Evolutionary conservation across 2,113 vertebrate species (phyloP).

Genomic region (Erythrolamprus reginae): DNA sequence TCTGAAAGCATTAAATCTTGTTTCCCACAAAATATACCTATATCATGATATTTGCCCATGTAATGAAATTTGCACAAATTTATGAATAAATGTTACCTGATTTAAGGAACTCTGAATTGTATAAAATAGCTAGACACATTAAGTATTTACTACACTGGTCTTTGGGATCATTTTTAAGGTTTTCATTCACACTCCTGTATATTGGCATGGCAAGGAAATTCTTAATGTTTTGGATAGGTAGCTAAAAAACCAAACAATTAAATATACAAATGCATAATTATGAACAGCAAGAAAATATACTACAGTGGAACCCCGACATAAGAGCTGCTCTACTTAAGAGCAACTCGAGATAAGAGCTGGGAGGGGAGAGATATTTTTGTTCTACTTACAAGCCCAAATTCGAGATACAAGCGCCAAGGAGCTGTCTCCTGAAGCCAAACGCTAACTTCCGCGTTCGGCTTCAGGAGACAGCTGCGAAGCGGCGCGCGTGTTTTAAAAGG

Average conservation of each 20-base stretch:
- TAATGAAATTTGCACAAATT: neutral
- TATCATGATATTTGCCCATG: neutral
- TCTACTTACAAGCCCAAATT: too few relatives aligned
- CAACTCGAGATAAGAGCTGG: too few relatives aligned
- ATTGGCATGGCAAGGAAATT: neutral
- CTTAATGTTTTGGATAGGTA: slow-evolving; percentile 7
- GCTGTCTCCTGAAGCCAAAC: too few relatives aligned
- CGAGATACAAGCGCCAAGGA: too few relatives aligned
- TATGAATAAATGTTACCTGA: neutral
- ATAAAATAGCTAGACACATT: neutral
- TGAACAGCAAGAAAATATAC: slow-evolving; percentile 34
- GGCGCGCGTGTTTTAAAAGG: too few relatives aligned
- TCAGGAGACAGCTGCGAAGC: too few relatives aligned
- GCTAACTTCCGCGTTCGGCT: too few relatives aligned
- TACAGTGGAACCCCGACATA: too few relatives aligned
- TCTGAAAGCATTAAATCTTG: neutral
- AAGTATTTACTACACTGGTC: neutral
- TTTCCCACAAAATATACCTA: neutral
- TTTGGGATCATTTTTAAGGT: neutral
- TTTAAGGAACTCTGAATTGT: neutral
- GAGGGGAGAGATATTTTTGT: too few relatives aligned
- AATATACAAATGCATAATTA: slow-evolving; percentile 40
- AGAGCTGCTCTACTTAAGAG: too few relatives aligned
- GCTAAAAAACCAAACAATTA: slow-evolving; percentile 21
- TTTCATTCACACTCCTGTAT: neutral